Evolutionary conservation across 2,888 invertebrate species (phyloP), one percentile per base, ranked within the genome.

Genomic region (Scaptodrosophila latifasciaeformis): DNA sequence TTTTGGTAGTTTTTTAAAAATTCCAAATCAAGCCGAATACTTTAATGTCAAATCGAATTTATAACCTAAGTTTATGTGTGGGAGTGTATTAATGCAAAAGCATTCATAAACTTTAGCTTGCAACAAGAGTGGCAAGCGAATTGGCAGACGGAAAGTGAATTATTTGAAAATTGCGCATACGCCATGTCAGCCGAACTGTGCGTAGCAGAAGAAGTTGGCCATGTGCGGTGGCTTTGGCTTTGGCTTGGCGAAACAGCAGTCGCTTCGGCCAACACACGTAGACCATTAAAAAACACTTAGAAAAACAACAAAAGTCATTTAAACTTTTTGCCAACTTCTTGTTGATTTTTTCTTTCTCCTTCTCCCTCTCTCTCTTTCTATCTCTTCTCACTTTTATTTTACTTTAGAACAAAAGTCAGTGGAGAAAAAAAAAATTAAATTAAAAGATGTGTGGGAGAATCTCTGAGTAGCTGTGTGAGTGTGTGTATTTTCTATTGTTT

Each of bases 271-370:
- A 58, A 44, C 65, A 74, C 74, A 75, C 74, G 74, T 80, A 80
- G 65, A 77, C 78, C 74, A 75, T 75, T 75, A 75, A 75, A 75
- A 75, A 75, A 75, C 74, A 75, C 74, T 75, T 80, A 77, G 74
- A 75, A 75, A 80, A 75, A 80, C 78, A 75, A 80, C 78, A 75
- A 75, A 75, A 75, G 74, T 80, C 78, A 77, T 80, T 75, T 75
- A 75, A 75, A 75, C 81, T 75, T 74, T 74, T 74, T 67, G 59
- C 75, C 54, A 75, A 80, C 81, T 75, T 61, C 39, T 51, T 49
- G 54, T 56, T 54, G 47, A 43, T 45, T 47, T 31, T 49, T 43
- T 45, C 37, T 53, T 49, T 45, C 37, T 49, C 50, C 48, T 48
- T n/a, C n/a, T n/a, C n/a, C n/a, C n/a, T n/a, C n/a, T n/a, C 81